Conservation (phyloP, 1,140 invertebrate species). For the Drosophila grimshawi region DNA sequence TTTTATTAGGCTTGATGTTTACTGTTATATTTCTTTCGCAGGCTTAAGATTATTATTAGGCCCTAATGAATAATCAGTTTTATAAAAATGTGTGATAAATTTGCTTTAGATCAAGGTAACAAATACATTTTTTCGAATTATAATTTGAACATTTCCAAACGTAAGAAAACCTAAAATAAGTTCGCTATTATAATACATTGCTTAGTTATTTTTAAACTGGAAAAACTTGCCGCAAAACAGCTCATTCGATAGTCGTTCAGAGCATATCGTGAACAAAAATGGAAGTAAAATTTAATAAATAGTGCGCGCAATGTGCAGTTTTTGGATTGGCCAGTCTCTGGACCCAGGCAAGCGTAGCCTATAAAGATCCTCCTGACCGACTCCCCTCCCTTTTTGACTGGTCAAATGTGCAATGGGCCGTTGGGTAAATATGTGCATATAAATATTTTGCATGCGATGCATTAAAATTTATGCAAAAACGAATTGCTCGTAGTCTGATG, state of each 20-base stretch:
- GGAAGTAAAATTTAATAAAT: constrained; percentile 43
- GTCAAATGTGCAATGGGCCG: constrained; percentile 70
- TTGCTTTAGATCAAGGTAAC: no score
- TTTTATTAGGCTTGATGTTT: no score
- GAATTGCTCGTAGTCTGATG: constrained; percentile 38
- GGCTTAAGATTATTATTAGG: no score
- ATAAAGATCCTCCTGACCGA: constrained; percentile 18
- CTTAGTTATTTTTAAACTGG: background rate
- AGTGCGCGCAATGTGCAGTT: constrained; percentile 14
- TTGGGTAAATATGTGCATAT: constrained; percentile 66
- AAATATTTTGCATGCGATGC: constrained; percentile 72
- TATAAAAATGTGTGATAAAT: no score
- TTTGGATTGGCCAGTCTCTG: constrained; percentile 18
- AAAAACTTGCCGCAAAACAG: constrained; percentile 4
- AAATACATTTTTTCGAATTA: no score
- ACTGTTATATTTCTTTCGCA: no score
- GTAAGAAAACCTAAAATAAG: no score
- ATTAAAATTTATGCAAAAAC: constrained; percentile 77
- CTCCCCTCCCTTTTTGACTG: constrained; percentile 1
- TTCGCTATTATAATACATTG: no score
- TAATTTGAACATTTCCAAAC: no score
- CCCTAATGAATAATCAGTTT: no score
- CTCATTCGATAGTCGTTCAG: constrained; percentile 50
- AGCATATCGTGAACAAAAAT: background rate
- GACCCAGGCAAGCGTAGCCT: constrained; percentile 33